Evolutionary conservation across 2,888 invertebrate genomes (phyloP), one percentile per base, ranked within the genome.

Genomic region (Allacma fusca): DNA sequence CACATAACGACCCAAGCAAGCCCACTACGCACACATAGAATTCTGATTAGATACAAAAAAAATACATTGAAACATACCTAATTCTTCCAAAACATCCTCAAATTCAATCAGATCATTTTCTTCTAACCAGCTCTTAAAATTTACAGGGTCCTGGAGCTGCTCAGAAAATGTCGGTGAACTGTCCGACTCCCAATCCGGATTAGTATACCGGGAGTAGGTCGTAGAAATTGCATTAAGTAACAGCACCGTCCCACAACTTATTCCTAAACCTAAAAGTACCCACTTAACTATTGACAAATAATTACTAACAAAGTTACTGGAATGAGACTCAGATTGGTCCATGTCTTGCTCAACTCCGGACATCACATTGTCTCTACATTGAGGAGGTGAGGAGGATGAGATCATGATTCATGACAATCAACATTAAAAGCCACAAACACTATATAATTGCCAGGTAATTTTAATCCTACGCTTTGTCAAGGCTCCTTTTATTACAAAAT

Each of bases 71-170:
- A 26, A 88, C 91, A 89, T 87, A 94, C 94, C 94, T 88, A 91
- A 90, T 85, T 92, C 90, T 84, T 88, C 89, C 86, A 93, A 94
- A 40, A 92, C 87, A 82, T 91, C 89, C 85, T 91, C 91, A 86
- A 91, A 92, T 81, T 91, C 89, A 43, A 90, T 89, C 80, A 94
- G 89, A 82, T 92, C 91, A 86, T 92, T 92, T 85, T 92, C 91
- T 78, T 91, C 90, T 81, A 94, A 88, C 94, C 94, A 94, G 85
- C 90, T 89, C 85, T 92, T 92, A 77, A 93, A 91, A 87, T 91
- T 90, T 44, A 9, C 34, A 4, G 75, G 9, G 34, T 67, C 67
- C 19, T 28, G 12, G 24, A 23, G 0, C 44, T 65, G 44, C 1
- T 44, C 21, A 7, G 12, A 40, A 26, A 68, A 40, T 24, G 16